These are phyloP conservation scores for Dendrocincla tyrannina DNA, from an alignment of 2,797 vertebrate genomes.

Conservation along the genomic window DNA sequence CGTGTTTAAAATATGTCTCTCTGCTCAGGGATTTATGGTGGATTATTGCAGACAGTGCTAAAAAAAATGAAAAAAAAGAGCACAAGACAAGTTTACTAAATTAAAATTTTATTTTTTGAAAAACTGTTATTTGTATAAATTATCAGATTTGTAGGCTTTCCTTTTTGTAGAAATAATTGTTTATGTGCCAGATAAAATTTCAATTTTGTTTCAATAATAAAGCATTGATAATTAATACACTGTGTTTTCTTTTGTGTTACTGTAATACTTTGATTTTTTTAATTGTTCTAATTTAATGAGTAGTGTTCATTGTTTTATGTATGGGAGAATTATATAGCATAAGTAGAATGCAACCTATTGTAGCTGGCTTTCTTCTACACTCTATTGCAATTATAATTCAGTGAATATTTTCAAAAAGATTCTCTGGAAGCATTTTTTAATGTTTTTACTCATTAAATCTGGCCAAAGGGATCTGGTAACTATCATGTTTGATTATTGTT, in stretches of 20 bases:
- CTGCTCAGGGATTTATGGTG: slow-evolving; percentile 96
- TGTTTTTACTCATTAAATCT: background rate
- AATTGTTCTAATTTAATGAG: background rate
- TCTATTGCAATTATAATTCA: background rate
- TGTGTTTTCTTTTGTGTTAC: slow-evolving; percentile 34
- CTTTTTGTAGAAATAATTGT: slow-evolving; percentile 90
- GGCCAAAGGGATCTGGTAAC: background rate
- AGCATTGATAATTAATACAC: slow-evolving; percentile 83
- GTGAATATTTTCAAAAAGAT: background rate
- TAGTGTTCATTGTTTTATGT: background rate
- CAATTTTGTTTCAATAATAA: slow-evolving; percentile 91
- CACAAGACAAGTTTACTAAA: slow-evolving; percentile 95
- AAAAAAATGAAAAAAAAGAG: slow-evolving; percentile 78
- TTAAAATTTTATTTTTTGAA: slow-evolving; percentile 97
- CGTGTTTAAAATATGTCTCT: slow-evolving; percentile 84
- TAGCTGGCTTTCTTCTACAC: background rate
- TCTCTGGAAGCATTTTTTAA: background rate
- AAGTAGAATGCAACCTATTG: background rate
- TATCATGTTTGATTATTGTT: background rate
- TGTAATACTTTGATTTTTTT: background rate
- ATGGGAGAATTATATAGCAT: background rate
- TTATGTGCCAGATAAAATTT: slow-evolving; percentile 88
- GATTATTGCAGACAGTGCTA: slow-evolving; percentile 89
- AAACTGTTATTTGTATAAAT: slow-evolving; percentile 98
- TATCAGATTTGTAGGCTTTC: slow-evolving; percentile 95